Percentiles rank a stretch among this genome's conserved stretches.
These are phyloP conservation scores for Priocnemis perturbator DNA, from an alignment of 2,888 invertebrate species.

Conservation along the genomic window DNA sequence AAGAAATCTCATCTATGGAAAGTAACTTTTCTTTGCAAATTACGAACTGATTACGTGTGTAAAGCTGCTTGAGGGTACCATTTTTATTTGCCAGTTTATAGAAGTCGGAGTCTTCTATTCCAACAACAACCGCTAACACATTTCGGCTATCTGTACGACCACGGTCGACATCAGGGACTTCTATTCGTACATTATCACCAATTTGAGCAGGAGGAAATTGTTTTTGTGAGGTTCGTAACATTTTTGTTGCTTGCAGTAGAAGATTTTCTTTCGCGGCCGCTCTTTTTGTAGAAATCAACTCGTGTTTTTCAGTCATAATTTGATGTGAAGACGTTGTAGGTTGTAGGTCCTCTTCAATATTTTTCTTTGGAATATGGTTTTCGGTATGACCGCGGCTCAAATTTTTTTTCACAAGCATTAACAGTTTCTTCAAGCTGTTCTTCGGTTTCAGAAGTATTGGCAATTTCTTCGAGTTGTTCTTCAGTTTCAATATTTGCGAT, in stretches of 20 bases:
- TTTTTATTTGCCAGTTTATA: conserved; percentile 50
- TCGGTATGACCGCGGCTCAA: conserved; percentile 42
- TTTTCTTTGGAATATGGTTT: conserved; percentile 32
- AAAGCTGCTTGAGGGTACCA: conserved; percentile 32
- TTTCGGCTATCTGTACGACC: conserved; percentile 51
- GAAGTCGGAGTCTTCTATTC: conserved; percentile 51
- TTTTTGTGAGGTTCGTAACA: conserved; percentile 54
- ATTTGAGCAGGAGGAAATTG: conserved; percentile 47
- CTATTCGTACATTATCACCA: conserved; percentile 47
- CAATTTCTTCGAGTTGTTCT: conserved; percentile 48
- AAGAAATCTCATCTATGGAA: conserved; percentile 47
- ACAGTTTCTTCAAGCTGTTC: conserved; percentile 43
- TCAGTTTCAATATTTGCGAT: conserved; percentile 55
- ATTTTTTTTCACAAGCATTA: conserved; percentile 48
- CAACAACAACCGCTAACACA: conserved; percentile 51
- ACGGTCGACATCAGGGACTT: conserved; percentile 49
- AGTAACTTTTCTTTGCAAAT: conserved; percentile 54
- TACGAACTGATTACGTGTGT: conserved; percentile 40
- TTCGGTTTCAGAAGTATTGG: conserved; percentile 51
- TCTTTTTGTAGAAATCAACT: conserved; percentile 41
- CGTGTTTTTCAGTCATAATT: conserved; percentile 41
- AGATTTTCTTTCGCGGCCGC: conserved; percentile 40
- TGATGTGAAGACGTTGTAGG: conserved; percentile 42
- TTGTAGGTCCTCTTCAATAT: conserved; percentile 35
- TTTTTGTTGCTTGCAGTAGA: conserved; percentile 41